phyloP scores from a whole-genome alignment of 2,797 vertebrate species.

The Halcyon smyrnensis region DNA sequence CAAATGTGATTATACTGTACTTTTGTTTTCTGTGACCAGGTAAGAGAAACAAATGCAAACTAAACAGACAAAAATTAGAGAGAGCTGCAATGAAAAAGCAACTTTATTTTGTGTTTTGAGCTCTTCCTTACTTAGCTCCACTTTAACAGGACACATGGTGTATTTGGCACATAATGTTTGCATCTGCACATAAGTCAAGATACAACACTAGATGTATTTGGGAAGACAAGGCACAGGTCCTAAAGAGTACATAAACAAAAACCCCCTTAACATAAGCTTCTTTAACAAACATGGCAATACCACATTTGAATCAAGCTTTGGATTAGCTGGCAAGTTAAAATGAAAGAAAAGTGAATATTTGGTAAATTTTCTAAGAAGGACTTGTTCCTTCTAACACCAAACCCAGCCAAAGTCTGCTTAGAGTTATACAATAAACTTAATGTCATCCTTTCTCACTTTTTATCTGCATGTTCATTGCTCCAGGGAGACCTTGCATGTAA shows the following conservation, averaged over 20 bases:
- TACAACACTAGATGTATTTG: neutral
- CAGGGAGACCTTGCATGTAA: neutral
- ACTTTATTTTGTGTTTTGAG: neutral
- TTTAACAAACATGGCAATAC: neutral
- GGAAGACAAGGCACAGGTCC: neutral
- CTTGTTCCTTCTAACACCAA: neutral
- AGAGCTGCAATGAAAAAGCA: neutral
- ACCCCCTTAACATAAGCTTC: neutral
- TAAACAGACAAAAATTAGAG: neutral
- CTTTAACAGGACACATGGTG: neutral
- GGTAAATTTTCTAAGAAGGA: neutral
- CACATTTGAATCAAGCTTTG: neutral
- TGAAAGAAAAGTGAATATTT: neutral
- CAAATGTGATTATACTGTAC: neutral
- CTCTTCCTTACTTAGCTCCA: neutral
- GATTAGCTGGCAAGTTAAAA: neutral
- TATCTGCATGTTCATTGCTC: neutral
- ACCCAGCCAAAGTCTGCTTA: neutral
- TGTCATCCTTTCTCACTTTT: constrained; percentile 2
- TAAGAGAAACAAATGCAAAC: neutral
- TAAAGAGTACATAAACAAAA: neutral
- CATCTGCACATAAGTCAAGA: neutral
- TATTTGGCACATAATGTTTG: neutral
- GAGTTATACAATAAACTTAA: neutral
- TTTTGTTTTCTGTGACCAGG: neutral